Percentiles rank a stretch among this genome's conserved stretches.
Conservation (phyloP, 2,888 invertebrate species). For the Lycocerus yunnanus region DNA sequence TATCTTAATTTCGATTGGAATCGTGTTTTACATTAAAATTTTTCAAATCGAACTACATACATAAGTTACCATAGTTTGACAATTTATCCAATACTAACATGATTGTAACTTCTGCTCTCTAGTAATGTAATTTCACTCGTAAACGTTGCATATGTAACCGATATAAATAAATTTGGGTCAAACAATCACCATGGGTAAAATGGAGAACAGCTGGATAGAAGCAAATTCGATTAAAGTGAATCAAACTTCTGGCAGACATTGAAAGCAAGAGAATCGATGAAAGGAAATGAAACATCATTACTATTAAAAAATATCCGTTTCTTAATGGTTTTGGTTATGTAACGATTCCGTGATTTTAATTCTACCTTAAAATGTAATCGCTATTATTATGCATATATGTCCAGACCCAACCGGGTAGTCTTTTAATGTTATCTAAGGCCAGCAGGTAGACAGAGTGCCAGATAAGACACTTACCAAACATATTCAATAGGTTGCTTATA, state of each 20-base stretch:
- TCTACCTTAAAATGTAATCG: too few species aligned
- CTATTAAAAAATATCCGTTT: too few species aligned
- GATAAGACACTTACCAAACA: too few species aligned
- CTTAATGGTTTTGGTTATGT: too few species aligned
- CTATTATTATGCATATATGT: too few species aligned
- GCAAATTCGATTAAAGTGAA: not conserved
- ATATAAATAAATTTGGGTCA: not conserved
- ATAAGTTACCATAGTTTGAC: not conserved
- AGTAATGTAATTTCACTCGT: not conserved
- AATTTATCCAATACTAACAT: not conserved
- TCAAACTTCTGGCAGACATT: not conserved
- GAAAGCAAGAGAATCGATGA: not conserved
- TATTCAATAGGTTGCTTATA: too few species aligned
- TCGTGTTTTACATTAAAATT: not conserved
- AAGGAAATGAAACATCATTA: not conserved
- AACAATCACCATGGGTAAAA: not conserved
- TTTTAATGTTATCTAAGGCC: too few species aligned
- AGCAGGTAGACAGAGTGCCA: too few species aligned
- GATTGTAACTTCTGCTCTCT: not conserved
- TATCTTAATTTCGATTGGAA: not conserved
- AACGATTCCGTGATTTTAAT: too few species aligned
- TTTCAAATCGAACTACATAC: not conserved
- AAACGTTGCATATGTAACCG: not conserved
- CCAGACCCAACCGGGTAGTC: too few species aligned
- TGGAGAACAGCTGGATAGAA: not conserved